Percentiles rank a stretch among this genome's conserved stretches.
Evolutionary conservation across 2,888 invertebrate species (phyloP).

Genomic region (Rhodophaea formosa): DNA sequence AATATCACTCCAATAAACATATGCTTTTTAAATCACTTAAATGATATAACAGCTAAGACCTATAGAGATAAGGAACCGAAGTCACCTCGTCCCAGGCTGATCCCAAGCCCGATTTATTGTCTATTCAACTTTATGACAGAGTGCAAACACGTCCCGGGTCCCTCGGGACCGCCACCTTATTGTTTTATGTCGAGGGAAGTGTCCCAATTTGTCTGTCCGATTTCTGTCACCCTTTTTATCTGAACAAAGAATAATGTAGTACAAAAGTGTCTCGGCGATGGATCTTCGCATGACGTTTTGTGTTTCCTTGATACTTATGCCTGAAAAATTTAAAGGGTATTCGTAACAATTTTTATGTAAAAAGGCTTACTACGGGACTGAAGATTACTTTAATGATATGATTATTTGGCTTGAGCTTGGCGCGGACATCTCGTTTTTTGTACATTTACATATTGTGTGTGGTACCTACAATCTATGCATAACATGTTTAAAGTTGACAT

Average conservation of each 20-base stretch:
- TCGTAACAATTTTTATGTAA: too few species aligned
- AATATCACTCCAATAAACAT: too few species aligned
- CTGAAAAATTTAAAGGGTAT: too few species aligned
- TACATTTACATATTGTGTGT: too few species aligned
- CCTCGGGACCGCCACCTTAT: constrained; percentile 46
- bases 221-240: constrained; percentile 57
- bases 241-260: constrained; percentile 45
- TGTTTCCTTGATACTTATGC: too few species aligned
- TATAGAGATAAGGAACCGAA: background rate
- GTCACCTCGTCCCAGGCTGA: constrained; percentile 3
- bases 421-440: too few species aligned
- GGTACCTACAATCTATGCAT: too few species aligned
- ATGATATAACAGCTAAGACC: background rate
- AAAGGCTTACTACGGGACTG: too few species aligned
- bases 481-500: too few species aligned
- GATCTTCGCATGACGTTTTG: constrained; percentile 17
- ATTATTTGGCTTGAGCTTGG: too few species aligned
- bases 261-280: constrained; percentile 25
- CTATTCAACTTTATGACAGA: constrained; percentile 46
- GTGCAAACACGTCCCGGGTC: constrained; percentile 37
- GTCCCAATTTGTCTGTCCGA: constrained; percentile 57
- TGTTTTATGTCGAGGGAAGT: constrained; percentile 56
- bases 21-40: too few species aligned
- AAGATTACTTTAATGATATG: too few species aligned
- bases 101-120: constrained; percentile 44